Conservation (phyloP, 2,888 invertebrate species). For the Leucozona laternaria region DNA sequence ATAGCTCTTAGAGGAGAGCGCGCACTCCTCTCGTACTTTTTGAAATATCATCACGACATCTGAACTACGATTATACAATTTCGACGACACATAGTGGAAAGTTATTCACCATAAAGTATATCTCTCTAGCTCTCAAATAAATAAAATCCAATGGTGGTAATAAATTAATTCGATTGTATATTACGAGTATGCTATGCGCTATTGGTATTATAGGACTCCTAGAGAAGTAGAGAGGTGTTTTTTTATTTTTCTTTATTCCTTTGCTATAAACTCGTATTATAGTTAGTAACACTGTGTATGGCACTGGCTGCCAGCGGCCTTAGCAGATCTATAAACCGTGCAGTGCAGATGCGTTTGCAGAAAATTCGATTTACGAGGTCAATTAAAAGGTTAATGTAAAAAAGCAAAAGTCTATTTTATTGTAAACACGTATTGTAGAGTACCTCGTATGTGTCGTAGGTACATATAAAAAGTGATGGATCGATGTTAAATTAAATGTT, state of each 20-base stretch:
- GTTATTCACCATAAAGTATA: slow-evolving; percentile 62
- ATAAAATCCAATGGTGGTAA: slow-evolving; percentile 57
- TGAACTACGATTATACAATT: slow-evolving; percentile 69
- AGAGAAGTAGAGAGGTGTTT: neutral
- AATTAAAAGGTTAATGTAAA: slow-evolving; percentile 62
- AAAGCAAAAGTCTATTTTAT: slow-evolving; percentile 29
- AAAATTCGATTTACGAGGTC: slow-evolving; percentile 60
- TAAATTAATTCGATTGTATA: slow-evolving; percentile 65
- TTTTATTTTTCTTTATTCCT: neutral
- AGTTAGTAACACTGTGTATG: neutral
- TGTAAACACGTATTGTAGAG: neutral
- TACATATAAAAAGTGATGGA: neutral
- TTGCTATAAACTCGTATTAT: slow-evolving; percentile 1
- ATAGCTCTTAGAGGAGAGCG: neutral
- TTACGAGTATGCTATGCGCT: neutral
- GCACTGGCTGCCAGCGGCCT: neutral
- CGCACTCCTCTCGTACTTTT: slow-evolving; percentile 22
- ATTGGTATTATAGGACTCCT: slow-evolving; percentile 15
- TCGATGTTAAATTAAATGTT: neutral
- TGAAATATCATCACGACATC: slow-evolving; percentile 72
- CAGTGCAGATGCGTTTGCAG: slow-evolving; percentile 44
- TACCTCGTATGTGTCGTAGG: neutral
- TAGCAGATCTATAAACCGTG: slow-evolving; percentile 19
- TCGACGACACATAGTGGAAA: slow-evolving; percentile 60
- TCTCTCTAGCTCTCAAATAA: slow-evolving; percentile 47